Evolutionary conservation across 1,140 invertebrate genomes (phyloP), one percentile per base, ranked within the genome.

Genomic region (Andrena cerasifolii): DNA sequence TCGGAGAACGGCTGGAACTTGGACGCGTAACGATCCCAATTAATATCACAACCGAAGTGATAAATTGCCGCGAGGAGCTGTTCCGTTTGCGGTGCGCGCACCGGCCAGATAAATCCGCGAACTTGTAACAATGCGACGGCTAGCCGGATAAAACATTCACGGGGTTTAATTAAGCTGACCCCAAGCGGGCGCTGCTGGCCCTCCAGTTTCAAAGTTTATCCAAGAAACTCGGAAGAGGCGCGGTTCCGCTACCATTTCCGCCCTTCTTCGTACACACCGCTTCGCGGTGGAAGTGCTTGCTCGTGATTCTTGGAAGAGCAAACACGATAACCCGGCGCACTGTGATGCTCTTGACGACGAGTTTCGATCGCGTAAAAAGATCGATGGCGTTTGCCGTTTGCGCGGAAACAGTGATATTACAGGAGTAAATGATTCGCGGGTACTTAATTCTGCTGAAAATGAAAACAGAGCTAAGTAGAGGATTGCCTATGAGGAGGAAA

Each of bases 121-220:
- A 79, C 47, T 66, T 79, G 70, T 40, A 66, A 47, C 54, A 36
- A 45, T 63, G 49, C 43, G 58, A 65, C 49, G 21, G 49, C 73
- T 82, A 59, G 43, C 40, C 40, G 28, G 16, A 3, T 36, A 45
- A 82, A 70, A 67, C 67, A 72, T 83, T 81, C 43, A 12, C 24
- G 24, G 3, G 49, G 28, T 59, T 80, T 84, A 84, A 84, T 84
- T 85, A 84, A 72, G 31, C 72, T 33, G 54, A 72, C 66, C 66
- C 36, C 54, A 53, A 78, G 24, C 59, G 24, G n/a, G 16, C 62
- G 36, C 51, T 33, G 28, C 56, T 49, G 40, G 70, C 72, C 14
- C 49, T 72, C 66, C 36, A 7, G 54, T 63, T 76, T 21, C 40
- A 21, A 68, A 68, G 53, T 67, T 76, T 76, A n/a, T 47, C 21